Conservation (phyloP, 1,140 invertebrate genomes). For the Sitobion miscanthi region DNA sequence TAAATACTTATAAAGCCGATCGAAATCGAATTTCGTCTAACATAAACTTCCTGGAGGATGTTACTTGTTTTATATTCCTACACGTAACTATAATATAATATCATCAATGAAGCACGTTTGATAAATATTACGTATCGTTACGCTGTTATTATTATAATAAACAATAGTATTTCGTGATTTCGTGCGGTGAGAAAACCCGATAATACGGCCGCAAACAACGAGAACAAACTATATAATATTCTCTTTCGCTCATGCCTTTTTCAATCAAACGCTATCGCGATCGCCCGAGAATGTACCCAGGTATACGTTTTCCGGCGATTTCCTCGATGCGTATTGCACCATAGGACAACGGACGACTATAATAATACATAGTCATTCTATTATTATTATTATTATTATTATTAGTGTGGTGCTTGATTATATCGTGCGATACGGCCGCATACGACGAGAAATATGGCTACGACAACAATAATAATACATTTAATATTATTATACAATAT, state of each 20-base stretch:
- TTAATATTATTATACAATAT: not conserved
- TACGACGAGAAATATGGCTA: not conserved
- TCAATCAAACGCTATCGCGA: not conserved
- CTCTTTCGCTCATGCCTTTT: not conserved
- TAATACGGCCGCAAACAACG: not conserved
- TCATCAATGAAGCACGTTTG: not conserved
- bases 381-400: not conserved
- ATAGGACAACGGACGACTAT: not conserved
- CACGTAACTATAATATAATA: not conserved
- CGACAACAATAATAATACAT: not conserved
- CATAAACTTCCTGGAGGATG: not conserved
- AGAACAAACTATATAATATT: not conserved
- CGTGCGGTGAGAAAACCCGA: not conserved
- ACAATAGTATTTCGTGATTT: not conserved
- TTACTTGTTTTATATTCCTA: not conserved
- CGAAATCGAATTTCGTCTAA: not conserved
- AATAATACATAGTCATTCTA: not conserved
- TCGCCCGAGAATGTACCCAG: too few relatives aligned
- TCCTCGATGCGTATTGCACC: not conserved
- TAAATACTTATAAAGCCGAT: not conserved
- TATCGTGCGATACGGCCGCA: not conserved
- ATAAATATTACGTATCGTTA: not conserved
- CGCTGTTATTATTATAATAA: too few relatives aligned
- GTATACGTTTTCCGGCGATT: not conserved
- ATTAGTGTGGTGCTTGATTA: not conserved